Percentiles rank a stretch among this genome's conserved stretches.
Conservation (phyloP, 2,888 invertebrate genomes). For the Cephus rjabovi region DNA sequence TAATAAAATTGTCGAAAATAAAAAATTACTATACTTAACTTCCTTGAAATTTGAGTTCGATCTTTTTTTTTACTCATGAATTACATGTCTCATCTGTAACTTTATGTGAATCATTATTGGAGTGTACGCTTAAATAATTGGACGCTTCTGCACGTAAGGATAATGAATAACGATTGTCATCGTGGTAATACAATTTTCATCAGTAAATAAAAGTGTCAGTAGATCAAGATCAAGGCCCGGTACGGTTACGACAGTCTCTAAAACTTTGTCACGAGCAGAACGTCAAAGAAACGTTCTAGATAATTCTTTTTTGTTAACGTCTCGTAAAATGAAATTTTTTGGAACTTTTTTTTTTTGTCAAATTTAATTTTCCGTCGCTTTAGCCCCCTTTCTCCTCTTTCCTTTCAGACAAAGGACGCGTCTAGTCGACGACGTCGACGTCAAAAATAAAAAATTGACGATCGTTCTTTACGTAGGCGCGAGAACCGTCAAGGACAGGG, state of each 20-base stretch:
- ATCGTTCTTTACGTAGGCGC: slow-evolving; percentile 9
- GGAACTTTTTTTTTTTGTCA: background rate
- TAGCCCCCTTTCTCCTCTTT: background rate
- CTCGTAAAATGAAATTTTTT: background rate
- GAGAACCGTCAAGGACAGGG: background rate
- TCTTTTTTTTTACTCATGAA: background rate
- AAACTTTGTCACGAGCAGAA: background rate
- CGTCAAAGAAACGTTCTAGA: background rate
- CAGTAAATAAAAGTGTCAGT: background rate
- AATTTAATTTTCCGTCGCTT: background rate
- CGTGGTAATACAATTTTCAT: background rate
- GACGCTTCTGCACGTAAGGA: background rate
- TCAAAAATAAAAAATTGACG: slow-evolving; percentile 8
- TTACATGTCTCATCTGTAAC: background rate
- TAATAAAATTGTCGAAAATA: background rate
- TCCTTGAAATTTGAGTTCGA: background rate
- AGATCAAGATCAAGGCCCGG: background rate
- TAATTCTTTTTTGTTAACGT: background rate
- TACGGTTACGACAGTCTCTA: background rate
- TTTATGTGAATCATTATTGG: background rate
- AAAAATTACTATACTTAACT: background rate
- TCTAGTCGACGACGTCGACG: background rate
- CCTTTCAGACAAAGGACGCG: background rate
- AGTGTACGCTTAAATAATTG: background rate
- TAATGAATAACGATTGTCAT: background rate